Evolutionary conservation across 2,113 vertebrate genomes (phyloP), one percentile per base, ranked within the genome.

Genomic region (Platichthys flesus): DNA sequence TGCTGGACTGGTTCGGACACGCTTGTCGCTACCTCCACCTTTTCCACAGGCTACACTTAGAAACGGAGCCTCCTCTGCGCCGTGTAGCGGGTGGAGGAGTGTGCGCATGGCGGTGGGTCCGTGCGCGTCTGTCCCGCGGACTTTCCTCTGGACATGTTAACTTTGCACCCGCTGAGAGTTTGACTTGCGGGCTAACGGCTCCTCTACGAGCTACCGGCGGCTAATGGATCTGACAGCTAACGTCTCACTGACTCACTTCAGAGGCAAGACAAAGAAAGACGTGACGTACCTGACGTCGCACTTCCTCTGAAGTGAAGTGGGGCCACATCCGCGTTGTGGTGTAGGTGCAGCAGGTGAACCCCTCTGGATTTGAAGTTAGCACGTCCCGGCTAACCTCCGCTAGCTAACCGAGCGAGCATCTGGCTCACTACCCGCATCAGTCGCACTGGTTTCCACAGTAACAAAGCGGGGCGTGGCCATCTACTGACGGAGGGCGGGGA

Each of bases 381-480:
- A 6, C 55, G 2, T 51, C 31, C 2, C 14, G 63, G 85, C 81
- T 85, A 88, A 86, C 52, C 54, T 45, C 60, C 67, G 40, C 70
- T 60, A 70, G 80, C 84, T 79, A 86, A 67, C 57, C 3, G 24
- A 47, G 14, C 24, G 64, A 10, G 63, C 31, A 31, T 31, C 31
- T 85, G 74, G 3, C 56, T 64, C 23, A 67, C 83, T 35, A 26
- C 74, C 23, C 72, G 67, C 71, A 76, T 86, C 87, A 75, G 56
- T 49, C 78, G 83, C 86, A 77, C 16, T 66, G 81, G 89, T 92
- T 90, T 86, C 88, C 88, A 93, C 81, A 83, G 89, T 88, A 91
- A 91, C 85, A 82, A 82, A 74, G 81, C 49, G 78, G 55, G 86
- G 82, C 80, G 86, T 79, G 83, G 74, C 40, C 40, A 42, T 1